Evolutionary conservation across 2,113 vertebrate genomes (phyloP), one percentile per base, ranked within the genome.

Genomic region (Spea bombifrons): DNA sequence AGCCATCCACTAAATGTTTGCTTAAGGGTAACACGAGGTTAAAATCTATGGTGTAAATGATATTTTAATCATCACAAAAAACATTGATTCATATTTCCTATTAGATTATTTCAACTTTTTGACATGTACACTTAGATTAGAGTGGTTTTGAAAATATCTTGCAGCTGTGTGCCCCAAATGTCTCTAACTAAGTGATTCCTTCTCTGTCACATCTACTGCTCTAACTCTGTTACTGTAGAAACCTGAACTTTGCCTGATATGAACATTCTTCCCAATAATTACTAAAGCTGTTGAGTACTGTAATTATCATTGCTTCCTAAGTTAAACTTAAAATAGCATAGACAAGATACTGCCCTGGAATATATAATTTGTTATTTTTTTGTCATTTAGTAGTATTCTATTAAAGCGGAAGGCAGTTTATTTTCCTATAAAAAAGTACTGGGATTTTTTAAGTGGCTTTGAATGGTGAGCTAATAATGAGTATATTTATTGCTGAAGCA

Each of bases 301-400:
- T 81, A 88, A 88, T 88, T 86, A 88, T 77, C 84, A 80, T 76
- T 63, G 78, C 82, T 87, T 88, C 87, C 86, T 86, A 84, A 89
- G 84, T 84, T 85, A 64, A 81, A 82, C 83, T 86, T 86, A 85
- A 89, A 89, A 88, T 88, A 88, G 78, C 83, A 84, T 80, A 84
- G 64, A 66, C 78, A 83, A 83, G 84, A 72, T 55, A 44, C 67
- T 67, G 79, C 83, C 78, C 82, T 83, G 68, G 81, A 84, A 82
- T 88, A 72, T 73, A 76, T 63, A 55, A 48, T 61, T 48, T 0
- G 0, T 44, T 84, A 59, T 85, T 84, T 63, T 80, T 44, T 69
- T 82, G 75, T 48, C 72, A 84, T 77, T 69, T 81, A 65, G 75
- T 81, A 79, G 83, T 66, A 81, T 75, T 75, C 15, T 10, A n/a